A percentile compares a stretch with the other conserved stretches of the same genome.
Evolutionary conservation across 2,113 vertebrate species (phyloP).

Genomic region (Thymallus thymallus): DNA sequence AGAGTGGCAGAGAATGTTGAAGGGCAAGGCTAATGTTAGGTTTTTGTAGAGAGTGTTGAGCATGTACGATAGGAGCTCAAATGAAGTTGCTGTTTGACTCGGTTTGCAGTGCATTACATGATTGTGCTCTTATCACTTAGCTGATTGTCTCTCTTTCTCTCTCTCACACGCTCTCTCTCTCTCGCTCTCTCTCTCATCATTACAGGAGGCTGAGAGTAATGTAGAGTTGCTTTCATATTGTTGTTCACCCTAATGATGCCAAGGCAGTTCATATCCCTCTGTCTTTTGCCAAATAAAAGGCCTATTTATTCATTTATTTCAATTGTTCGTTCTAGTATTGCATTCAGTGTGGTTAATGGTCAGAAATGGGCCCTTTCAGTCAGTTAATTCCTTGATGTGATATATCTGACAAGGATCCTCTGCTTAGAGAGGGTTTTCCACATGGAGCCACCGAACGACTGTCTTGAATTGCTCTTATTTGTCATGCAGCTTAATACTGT

Average conservation of each 20-base stretch:
- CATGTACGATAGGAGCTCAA: background rate
- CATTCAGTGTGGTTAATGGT: slow-evolving; percentile 52
- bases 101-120: background rate
- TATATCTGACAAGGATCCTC: slow-evolving; percentile 38
- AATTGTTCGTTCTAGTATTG: background rate
- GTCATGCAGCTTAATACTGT: slow-evolving; percentile 58
- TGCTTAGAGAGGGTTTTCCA: slow-evolving; percentile 29
- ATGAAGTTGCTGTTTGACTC: background rate
- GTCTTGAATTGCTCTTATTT: slow-evolving; percentile 53
- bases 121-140: background rate
- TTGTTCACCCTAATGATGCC: background rate
- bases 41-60: slow-evolving; percentile 31
- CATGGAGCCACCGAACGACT: slow-evolving; percentile 31
- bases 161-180: background rate
- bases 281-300: background rate
- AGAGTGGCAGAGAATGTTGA: slow-evolving; percentile 26
- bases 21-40: slow-evolving; percentile 38
- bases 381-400: slow-evolving; percentile 37
- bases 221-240: background rate
- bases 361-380: slow-evolving; percentile 35
- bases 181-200: slow-evolving; percentile 21
- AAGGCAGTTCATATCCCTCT: background rate
- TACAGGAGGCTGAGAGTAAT: background rate
- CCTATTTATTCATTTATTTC: too few species aligned
- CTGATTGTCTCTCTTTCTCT: too few species aligned